Evolutionary conservation across 2,797 vertebrate species (phyloP).

Genomic region (Podargus strigoides): DNA sequence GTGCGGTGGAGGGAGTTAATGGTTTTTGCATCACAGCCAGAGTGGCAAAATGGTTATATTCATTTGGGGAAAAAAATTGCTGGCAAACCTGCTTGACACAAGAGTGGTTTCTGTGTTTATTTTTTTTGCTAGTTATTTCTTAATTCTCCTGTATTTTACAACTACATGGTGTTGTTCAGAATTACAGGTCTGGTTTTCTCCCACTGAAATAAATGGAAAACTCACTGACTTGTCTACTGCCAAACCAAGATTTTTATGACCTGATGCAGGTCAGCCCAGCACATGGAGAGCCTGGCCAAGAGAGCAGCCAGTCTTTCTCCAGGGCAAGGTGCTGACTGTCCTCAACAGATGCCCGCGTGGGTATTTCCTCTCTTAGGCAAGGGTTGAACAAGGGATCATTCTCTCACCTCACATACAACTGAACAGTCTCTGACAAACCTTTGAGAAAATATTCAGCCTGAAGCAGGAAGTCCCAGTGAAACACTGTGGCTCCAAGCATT

Average conservation of each 20-base stretch:
- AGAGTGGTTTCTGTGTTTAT: neutral
- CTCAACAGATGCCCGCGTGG: neutral
- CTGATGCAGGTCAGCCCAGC: neutral
- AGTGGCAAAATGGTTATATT: neutral
- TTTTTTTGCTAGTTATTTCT: neutral
- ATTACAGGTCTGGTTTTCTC: neutral
- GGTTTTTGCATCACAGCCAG: neutral
- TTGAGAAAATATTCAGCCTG: neutral
- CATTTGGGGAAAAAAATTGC: neutral
- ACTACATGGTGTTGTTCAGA: neutral
- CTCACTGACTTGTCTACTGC: neutral
- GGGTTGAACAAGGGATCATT: neutral
- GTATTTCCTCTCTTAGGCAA: neutral
- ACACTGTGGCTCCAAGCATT: neutral
- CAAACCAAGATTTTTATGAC: neutral
- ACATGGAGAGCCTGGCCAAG: neutral
- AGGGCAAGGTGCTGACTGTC: neutral
- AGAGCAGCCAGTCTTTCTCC: neutral
- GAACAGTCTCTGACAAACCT: neutral
- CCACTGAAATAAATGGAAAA: neutral
- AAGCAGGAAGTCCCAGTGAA: neutral
- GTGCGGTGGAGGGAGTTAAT: neutral
- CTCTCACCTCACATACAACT: neutral
- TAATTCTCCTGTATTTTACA: neutral
- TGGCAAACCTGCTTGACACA: neutral